Evolutionary conservation across 2,888 invertebrate species (phyloP), one percentile per base, ranked within the genome.

Genomic region (Crocallis elinguaria): DNA sequence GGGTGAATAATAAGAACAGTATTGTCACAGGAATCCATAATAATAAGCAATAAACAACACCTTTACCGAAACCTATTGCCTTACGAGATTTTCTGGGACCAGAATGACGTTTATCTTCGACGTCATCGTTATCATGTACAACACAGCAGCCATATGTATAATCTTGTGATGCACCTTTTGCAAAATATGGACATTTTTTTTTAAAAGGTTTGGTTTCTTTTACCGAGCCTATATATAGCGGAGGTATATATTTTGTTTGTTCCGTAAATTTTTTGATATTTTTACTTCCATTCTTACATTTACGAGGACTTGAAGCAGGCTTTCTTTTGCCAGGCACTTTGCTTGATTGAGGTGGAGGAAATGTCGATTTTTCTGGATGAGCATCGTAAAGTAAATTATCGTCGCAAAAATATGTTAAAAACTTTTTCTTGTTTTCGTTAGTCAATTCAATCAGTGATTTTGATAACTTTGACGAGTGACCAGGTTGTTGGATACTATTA

Each of bases 1-100:
- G 53, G 27, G 80, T 83, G 12, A 85, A 77, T 1, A 83, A 60
- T 51, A 64, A 64, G 1, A 66, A 49, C 37, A 86, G 65, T n/a
- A 79, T 46, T 11, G 75, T 3, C 1, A 84, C 61, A 27, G 85
- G 84, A 29, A 85, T 77, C 79, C 82, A 84, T 9, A 86, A 57
- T 4, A 84, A 19, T 36, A 82, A 13, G 29, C 86, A 86, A 57
- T 78, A 84, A 1, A 82, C 21, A 41, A 68, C 73, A 0, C 82
- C 82, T 66, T 83, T 74, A 11, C 72, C 67, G 45, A 77, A 79
- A 11, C 73, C 68, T 59, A 82, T 67, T 9, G 69, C 67, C 68
- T 56, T 55, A 35, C 62, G 64, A n/a, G 25, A 13, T 14, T 8
- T n/a, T 2, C 23, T 11, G 8, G 12, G 25, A 2, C 19, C 19